These are phyloP conservation scores for Forficula auricularia DNA, from an alignment of 1,140 invertebrate genomes.

Conservation along the genomic window DNA sequence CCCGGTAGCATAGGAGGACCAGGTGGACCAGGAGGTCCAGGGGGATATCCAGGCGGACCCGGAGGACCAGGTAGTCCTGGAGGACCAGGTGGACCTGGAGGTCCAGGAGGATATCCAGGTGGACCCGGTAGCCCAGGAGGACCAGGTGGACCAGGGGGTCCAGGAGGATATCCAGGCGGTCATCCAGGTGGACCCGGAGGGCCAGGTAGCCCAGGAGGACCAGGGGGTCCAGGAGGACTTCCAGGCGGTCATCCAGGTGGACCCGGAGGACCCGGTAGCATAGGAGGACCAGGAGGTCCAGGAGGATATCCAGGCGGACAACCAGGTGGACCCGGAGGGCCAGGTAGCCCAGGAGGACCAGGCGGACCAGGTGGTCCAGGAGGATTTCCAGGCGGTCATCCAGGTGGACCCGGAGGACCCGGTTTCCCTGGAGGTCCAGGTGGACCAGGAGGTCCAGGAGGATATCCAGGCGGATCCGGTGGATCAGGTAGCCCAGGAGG, in stretches of 20 bases:
- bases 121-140: conserved; percentile 5
- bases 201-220: conserved; percentile 14
- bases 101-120: conserved; percentile 2
- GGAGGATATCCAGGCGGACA: conserved; percentile 4
- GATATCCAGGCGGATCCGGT: neutral
- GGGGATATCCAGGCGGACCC: conserved; percentile 6
- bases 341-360: conserved; percentile 17
- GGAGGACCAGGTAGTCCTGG: conserved; percentile 9
- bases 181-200: conserved; percentile 11
- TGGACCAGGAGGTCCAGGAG: conserved; percentile 4
- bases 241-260: conserved; percentile 1
- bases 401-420: conserved; percentile 14
- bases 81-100: conserved; percentile 7
- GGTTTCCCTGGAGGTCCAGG: conserved; percentile 9
- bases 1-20: neutral
- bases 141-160: conserved; percentile 8
- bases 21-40: conserved; percentile 1
- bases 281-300: conserved; percentile 2
- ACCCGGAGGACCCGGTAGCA: conserved; percentile 1
- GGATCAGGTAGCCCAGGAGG: conserved; percentile 5
- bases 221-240: conserved; percentile 2
- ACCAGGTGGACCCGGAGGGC: conserved; percentile 15
- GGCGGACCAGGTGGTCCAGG: conserved; percentile 14
- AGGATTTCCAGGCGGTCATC: conserved; percentile 12
- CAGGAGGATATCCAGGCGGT: neutral